A percentile compares a stretch with the other conserved stretches of the same genome.
phyloP scores from a whole-genome alignment of 92 coral and sea anemone genomes.

The Palythoa caribaeorum region DNA sequence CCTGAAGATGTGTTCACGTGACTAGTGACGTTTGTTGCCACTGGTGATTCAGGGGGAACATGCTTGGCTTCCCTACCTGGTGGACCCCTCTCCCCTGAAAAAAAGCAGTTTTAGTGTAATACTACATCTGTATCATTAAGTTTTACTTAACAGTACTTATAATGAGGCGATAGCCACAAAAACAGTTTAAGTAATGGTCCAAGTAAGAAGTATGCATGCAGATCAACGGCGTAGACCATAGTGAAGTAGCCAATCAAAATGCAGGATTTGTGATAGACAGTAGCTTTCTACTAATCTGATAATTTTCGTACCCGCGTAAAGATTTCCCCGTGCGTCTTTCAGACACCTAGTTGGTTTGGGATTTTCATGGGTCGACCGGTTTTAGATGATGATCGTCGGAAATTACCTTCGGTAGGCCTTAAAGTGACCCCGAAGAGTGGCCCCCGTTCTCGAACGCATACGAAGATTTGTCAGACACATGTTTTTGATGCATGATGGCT shows the following conservation, averaged over 20 bases:
- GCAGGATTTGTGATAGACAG: no score
- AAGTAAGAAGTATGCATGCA: no score
- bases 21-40: background rate
- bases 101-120: background rate
- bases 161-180: no score
- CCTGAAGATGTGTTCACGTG: slow-evolving; percentile 11
- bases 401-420: background rate
- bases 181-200: no score
- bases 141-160: background rate
- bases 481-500: background rate
- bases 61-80: background rate
- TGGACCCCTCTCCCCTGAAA: background rate
- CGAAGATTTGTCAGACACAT: background rate
- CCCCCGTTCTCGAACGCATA: background rate
- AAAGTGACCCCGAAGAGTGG: background rate
- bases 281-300: no score
- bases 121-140: no score
- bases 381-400: background rate
- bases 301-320: no score
- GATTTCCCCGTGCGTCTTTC: no score
- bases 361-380: background rate
- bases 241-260: no score
- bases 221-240: no score
- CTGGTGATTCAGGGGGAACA: background rate
- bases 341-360: background rate